Base-by-base conservation (phyloP, 2,113 vertebrate species). In the Acanthochromis polyacanthus region DNA sequence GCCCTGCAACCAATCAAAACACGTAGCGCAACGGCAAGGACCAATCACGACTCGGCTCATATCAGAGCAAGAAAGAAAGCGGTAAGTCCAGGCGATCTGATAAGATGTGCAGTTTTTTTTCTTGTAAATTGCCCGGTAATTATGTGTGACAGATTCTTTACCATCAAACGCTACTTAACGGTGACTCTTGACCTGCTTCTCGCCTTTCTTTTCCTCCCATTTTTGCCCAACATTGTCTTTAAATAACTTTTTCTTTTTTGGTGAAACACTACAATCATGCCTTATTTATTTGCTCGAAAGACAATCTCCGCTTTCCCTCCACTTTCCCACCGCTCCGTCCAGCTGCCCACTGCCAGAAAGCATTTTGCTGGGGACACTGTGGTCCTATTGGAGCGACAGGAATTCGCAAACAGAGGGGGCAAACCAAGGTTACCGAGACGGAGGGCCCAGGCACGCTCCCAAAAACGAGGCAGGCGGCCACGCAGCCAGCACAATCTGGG, bases 391-490 rank as follows among this genome's bases (percentile, higher is more conserved):
- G 85, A 90, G 80, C 68, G 84, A 83, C 78, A 86, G 84, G 90
- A 92, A 91, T 92, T 92, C 78, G 82, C 82, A 91, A 92, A 91
- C 88, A 91, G 77, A 86, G 77, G 85, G 90, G 76, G 89, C 84
- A 87, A 89, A 91, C 83, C 89, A 90, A 93, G 91, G 90, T 93
- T 92, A 92, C 86, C 9, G 84, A 89, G 83, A 88, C 79, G 69
- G 53, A 85, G 80, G 85, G 83, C 58, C 69, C 84, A 93, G 89
- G 89, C 87, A 91, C 84, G 60, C 76, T 88, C 80, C 85, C 85
- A 92, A 89, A 92, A 89, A 88, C 36, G 66, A 89, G 76, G 40
- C 82, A 86, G 89, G 88, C 89, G 61, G 79, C 56, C 19, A 72
- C 61, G 45, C 65, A 72, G 90, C 85, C 90, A 86, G 84, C 86